Base-by-base conservation (phyloP, 2,888 invertebrate species). In the Sepiola atlantica region DNA sequence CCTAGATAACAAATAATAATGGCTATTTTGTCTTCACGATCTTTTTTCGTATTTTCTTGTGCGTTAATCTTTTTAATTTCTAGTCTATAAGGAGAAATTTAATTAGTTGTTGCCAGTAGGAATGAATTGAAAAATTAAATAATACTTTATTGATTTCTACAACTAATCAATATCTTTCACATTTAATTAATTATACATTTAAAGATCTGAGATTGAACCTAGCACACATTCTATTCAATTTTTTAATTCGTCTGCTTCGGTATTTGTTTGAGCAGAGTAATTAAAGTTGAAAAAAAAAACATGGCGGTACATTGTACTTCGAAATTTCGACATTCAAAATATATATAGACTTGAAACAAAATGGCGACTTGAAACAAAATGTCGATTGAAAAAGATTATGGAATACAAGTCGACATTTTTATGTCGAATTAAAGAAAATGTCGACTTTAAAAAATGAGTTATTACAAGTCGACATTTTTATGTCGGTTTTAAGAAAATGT, bases 61-160 rank as follows among this genome's bases (percentile, higher is more conserved):
- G 45, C 45, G 2, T 45, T 45, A 45, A 45, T 45, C 8, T 4
- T 45, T 45, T 2, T 45, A 45, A 45, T n/a, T 77, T 77, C 32
- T 77, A 10, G 24, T 61, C 77, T n/a, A 32, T 77, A 77, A 28
- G 77, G n/a, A n/a, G 77, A 77, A n/a, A 77, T n/a, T 77, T 77
- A 77, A 77, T 77, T 77, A 77, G 77, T 77, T n/a, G n/a, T 77
- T 77, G 77, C 77, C 77, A 16, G n/a, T 77, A 77, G 77, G 77
- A 77, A 77, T n/a, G 77, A n/a, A 77, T 77, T 77, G n/a, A 77
- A 77, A 77, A 77, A 77, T 77, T 77, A 77, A 77, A 77, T 77
- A 77, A 77, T n/a, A n/a, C n/a, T 57, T 32, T 77, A 77, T 77
- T 77, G 77, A 77, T 77, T 77, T 32, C 16, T 77, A n/a, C 77